Conservation (phyloP, 2,888 invertebrate genomes). For the Apoda limacodes region DNA sequence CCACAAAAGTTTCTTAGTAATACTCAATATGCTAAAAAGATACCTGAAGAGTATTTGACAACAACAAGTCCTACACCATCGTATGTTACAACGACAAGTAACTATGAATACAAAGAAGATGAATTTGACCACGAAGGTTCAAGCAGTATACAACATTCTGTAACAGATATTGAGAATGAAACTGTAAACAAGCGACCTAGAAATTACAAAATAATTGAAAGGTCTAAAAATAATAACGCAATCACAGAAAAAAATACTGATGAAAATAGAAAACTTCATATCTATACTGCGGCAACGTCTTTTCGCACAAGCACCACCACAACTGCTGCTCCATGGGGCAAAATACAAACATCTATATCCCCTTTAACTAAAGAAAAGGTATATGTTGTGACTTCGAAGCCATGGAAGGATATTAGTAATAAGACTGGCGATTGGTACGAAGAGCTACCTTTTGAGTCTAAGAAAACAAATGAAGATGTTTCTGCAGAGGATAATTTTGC, state of each 20-base stretch:
- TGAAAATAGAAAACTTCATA: slow-evolving; percentile 43
- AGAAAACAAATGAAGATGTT: slow-evolving; percentile 35
- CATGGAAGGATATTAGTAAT: slow-evolving; percentile 51
- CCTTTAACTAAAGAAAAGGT: slow-evolving; percentile 84
- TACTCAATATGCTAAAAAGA: slow-evolving; percentile 77
- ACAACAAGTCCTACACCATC: slow-evolving; percentile 62
- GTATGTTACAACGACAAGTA: slow-evolving; percentile 36
- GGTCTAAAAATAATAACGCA: slow-evolving; percentile 32
- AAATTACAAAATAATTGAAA: slow-evolving; percentile 47
- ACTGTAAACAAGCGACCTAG: slow-evolving; percentile 29
- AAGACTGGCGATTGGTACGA: slow-evolving; percentile 39
- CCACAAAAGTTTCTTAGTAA: slow-evolving; percentile 63
- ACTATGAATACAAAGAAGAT: slow-evolving; percentile 46
- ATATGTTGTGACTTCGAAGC: slow-evolving; percentile 85
- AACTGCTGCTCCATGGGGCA: slow-evolving; percentile 72
- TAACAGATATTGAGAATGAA: slow-evolving; percentile 39
- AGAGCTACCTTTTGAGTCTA: slow-evolving; percentile 40
- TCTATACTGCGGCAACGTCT: slow-evolving; percentile 53
- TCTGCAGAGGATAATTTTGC: slow-evolving; percentile 36
- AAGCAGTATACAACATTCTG: slow-evolving; percentile 52
- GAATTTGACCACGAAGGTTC: slow-evolving; percentile 63
- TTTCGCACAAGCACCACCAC: slow-evolving; percentile 46
- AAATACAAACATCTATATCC: slow-evolving; percentile 77
- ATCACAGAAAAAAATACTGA: slow-evolving; percentile 34
- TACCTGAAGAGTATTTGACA: slow-evolving; percentile 81